phyloP scores from a whole-genome alignment of 1,140 invertebrate species.

The Drosophila murphyi region DNA sequence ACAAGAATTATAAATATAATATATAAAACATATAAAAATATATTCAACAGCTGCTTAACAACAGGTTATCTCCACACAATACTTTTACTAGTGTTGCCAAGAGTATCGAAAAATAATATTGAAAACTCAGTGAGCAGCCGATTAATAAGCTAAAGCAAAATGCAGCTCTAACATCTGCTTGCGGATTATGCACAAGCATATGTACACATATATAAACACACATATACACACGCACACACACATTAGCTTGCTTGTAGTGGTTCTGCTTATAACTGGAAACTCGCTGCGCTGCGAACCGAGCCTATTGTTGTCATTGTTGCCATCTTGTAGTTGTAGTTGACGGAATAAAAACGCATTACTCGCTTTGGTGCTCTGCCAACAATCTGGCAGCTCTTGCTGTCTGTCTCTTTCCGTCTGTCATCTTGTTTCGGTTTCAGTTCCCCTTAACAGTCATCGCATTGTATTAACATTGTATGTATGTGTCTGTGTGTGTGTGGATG shows the following conservation, averaged over 20 bases:
- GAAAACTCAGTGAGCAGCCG: no score
- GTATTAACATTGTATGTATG: conserved; percentile 7
- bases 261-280: conserved; percentile 4
- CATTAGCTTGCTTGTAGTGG: not conserved
- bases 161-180: no score
- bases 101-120: no score
- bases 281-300: conserved; percentile 7
- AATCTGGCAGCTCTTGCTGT: conserved; percentile 4
- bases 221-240: no score
- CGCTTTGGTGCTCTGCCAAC: conserved; percentile 14
- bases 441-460: conserved; percentile 13
- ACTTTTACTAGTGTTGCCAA: no score
- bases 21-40: no score
- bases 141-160: no score
- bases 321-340: conserved; percentile 24
- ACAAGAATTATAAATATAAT: no score
- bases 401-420: conserved; percentile 11
- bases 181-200: no score
- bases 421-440: conserved; percentile 20
- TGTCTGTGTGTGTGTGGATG: not conserved
- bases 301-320: conserved; percentile 63
- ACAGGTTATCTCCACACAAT: no score
- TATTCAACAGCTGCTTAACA: no score
- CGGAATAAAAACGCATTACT: conserved; percentile 18
- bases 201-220: no score